phyloP scores from a whole-genome alignment of 2,113 vertebrate genomes.

The Promerops cafer region DNA sequence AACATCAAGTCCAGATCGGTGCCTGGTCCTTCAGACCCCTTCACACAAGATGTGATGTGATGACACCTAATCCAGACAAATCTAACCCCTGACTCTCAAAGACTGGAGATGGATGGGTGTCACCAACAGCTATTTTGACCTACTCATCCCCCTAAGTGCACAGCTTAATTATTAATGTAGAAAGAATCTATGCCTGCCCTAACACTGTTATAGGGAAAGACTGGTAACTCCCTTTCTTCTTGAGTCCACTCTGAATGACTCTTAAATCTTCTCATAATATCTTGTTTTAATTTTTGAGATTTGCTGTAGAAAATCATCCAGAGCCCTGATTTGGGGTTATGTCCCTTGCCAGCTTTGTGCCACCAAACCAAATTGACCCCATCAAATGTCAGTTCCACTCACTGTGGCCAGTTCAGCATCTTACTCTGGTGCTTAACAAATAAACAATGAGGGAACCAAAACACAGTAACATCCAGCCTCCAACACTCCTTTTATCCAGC shows the following conservation, averaged over 20 bases:
- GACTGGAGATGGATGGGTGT: background rate
- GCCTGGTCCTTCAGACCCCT: background rate
- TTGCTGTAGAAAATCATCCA: background rate
- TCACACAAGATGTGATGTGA: background rate
- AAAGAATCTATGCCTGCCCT: background rate
- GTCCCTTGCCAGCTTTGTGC: background rate
- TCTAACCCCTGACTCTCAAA: background rate
- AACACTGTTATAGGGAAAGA: background rate
- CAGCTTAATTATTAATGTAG: background rate
- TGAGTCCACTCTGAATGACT: background rate
- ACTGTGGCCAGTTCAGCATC: background rate
- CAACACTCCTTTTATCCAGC: background rate
- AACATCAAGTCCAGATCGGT: background rate
- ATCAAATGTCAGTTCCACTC: background rate
- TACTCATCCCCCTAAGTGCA: background rate
- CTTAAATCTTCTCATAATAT: background rate
- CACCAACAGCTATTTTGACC: background rate
- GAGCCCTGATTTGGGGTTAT: background rate
- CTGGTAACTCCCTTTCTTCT: background rate
- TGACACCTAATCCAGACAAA: background rate
- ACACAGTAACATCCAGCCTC: background rate
- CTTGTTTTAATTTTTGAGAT: background rate
- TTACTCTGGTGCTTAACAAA: background rate
- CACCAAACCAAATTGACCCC: background rate
- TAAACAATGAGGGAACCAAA: background rate